Conservation (phyloP, 2,113 vertebrate species). For the Channa argus region DNA sequence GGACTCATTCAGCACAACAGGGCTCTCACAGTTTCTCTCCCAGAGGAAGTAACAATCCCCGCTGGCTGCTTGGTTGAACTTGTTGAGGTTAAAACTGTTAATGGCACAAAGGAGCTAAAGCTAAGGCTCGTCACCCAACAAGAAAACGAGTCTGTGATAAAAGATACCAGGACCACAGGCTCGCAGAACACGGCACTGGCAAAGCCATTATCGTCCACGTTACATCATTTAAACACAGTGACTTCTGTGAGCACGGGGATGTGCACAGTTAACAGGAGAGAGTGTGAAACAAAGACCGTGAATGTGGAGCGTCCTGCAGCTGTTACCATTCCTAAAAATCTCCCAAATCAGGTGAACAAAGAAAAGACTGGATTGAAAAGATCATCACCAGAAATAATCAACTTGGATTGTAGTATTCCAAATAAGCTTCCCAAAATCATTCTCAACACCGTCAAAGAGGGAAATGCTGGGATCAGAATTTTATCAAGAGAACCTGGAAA, state of each 20-base stretch:
- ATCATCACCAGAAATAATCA: conserved; percentile 55
- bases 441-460: conserved; percentile 36
- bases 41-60: conserved; percentile 89
- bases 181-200: conserved; percentile 35
- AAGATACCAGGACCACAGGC: conserved; percentile 43
- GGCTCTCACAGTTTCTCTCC: conserved; percentile 90
- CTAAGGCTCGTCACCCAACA: conserved; percentile 89
- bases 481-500: conserved; percentile 21
- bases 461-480: conserved; percentile 34
- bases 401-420: conserved; percentile 51
- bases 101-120: conserved; percentile 91
- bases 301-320: conserved; percentile 32
- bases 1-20: conserved; percentile 87
- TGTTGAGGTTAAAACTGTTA: conserved; percentile 93
- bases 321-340: conserved; percentile 32
- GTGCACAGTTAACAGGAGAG: conserved; percentile 56
- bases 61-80: conserved; percentile 93
- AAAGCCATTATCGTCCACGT: conserved; percentile 59
- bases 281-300: conserved; percentile 30
- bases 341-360: conserved; percentile 23
- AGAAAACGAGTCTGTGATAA: conserved; percentile 61
- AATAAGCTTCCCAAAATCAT: conserved; percentile 63
- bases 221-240: conserved; percentile 46
- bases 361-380: conserved; percentile 61
- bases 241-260: conserved; percentile 43